Conservation (phyloP, 2,113 vertebrate genomes). For the Neogale vison region DNA sequence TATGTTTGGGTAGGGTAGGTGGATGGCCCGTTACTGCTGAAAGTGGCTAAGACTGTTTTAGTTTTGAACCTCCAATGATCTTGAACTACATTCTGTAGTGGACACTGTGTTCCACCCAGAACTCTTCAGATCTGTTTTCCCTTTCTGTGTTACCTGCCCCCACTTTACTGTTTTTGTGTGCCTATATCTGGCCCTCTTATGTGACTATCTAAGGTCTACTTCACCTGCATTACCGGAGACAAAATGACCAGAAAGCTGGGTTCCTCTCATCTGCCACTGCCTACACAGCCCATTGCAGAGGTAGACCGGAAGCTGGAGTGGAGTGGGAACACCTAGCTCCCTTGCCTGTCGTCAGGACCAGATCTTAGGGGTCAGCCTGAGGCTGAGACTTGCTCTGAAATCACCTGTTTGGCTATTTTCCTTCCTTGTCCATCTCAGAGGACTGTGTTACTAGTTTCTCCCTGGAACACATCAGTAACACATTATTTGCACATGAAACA, state of each 20-base stretch:
- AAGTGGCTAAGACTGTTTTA: background rate
- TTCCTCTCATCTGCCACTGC: background rate
- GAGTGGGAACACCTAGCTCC: background rate
- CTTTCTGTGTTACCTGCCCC: background rate
- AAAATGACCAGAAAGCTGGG: background rate
- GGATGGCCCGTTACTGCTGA: background rate
- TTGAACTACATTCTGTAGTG: background rate
- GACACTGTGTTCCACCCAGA: background rate
- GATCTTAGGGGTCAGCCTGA: background rate
- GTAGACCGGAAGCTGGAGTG: background rate
- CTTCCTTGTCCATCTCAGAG: background rate
- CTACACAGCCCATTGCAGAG: background rate
- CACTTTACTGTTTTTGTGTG: background rate
- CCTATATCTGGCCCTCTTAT: background rate
- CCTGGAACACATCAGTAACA: background rate
- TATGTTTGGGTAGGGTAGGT: background rate
- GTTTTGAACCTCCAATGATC: background rate
- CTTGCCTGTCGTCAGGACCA: background rate
- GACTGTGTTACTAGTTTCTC: background rate
- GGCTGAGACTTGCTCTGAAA: background rate
- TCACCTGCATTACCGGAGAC: background rate
- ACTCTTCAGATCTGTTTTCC: background rate
- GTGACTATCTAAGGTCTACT: background rate
- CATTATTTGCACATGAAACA: background rate
- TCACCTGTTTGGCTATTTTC: background rate